These are phyloP conservation scores for Felis chaus DNA, from an alignment of 2,113 vertebrate genomes.

Conservation along the genomic window DNA sequence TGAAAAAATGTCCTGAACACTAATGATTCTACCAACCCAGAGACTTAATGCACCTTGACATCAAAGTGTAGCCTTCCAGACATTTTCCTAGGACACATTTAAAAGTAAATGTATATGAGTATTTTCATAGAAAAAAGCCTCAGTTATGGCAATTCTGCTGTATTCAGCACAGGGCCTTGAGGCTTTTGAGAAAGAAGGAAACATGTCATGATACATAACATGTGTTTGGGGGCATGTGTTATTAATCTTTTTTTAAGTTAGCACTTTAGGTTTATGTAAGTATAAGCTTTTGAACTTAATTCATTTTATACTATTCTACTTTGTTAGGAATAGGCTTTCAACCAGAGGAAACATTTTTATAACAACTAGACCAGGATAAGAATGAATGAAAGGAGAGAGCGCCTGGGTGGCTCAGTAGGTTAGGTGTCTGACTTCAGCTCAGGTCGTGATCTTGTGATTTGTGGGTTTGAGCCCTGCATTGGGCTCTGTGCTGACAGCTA, in stretches of 20 bases:
- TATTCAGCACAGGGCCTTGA: not conserved
- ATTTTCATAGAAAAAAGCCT: not conserved
- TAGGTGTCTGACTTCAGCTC: too few species aligned
- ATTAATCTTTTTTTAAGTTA: not conserved
- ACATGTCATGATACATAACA: not conserved
- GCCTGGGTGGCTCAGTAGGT: too few species aligned
- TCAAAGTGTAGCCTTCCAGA: not conserved
- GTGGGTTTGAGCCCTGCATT: too few species aligned
- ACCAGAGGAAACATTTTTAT: not conserved
- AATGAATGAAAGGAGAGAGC: too few species aligned
- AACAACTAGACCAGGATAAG: not conserved
- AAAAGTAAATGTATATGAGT: not conserved
- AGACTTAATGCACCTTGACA: not conserved
- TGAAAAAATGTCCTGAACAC: not conserved
- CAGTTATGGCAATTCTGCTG: not conserved
- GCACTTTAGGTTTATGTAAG: not conserved
- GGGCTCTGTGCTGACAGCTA: too few species aligned
- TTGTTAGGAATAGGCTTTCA: not conserved
- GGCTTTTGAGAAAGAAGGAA: constrained; percentile 5
- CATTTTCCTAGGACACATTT: not conserved
- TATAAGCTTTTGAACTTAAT: constrained; percentile 14
- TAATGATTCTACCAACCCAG: not conserved
- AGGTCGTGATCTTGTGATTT: too few species aligned
- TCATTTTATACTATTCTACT: not conserved
- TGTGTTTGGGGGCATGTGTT: not conserved